phyloP scores from a whole-genome alignment of 2,797 vertebrate genomes.

The Dipus sagitta region DNA sequence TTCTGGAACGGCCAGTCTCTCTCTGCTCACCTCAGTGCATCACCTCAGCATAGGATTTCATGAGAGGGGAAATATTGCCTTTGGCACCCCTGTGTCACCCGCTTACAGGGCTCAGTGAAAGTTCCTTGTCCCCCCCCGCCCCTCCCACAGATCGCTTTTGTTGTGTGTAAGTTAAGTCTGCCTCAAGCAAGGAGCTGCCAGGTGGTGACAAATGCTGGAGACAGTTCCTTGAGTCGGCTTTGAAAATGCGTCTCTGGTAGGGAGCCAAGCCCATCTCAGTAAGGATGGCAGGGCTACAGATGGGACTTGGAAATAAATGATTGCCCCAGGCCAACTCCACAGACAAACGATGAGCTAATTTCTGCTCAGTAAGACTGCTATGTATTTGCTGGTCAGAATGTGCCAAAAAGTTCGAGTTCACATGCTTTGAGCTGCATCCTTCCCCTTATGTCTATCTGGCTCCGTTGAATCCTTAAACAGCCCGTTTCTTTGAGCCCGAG shows the following conservation, averaged over 20 bases:
- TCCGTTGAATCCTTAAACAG: constrained; percentile 63
- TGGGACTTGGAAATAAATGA: constrained; percentile 58
- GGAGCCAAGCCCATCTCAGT: background rate
- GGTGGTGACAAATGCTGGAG: background rate
- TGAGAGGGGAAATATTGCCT: background rate
- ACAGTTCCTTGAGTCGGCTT: constrained; percentile 43
- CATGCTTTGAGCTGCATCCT: constrained; percentile 21
- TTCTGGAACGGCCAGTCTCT: background rate
- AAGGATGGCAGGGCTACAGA: constrained; percentile 54
- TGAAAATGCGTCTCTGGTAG: constrained; percentile 17
- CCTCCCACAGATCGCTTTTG: background rate
- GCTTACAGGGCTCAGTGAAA: background rate
- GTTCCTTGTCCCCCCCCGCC: background rate
- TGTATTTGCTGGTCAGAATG: constrained; percentile 57
- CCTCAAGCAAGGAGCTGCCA: constrained; percentile 18
- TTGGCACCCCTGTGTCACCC: background rate
- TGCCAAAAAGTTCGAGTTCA: constrained; percentile 71
- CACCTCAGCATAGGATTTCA: background rate
- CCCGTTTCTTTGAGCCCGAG: constrained; percentile 26
- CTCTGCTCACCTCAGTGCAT: background rate
- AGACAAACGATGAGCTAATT: constrained; percentile 68
- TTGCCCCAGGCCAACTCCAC: constrained; percentile 59
- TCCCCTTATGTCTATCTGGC: constrained; percentile 57
- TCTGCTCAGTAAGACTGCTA: constrained; percentile 59
- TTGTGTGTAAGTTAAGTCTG: background rate